Conservation (phyloP, 1,140 invertebrate species). For the Aphelenchoides avenae region DNA sequence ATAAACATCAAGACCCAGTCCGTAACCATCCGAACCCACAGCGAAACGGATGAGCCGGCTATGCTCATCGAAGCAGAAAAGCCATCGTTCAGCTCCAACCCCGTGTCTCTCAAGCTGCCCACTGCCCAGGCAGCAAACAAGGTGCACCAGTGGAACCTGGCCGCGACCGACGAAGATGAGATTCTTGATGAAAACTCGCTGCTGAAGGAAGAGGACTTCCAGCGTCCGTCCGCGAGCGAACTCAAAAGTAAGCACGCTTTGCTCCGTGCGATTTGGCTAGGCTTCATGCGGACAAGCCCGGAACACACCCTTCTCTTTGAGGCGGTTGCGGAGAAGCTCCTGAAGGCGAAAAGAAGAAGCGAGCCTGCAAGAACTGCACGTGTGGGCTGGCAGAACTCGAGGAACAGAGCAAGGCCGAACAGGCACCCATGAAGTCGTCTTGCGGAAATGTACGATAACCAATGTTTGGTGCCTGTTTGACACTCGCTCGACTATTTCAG, state of each 20-base stretch:
- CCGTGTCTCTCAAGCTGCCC: no score
- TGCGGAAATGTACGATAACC: conserved; percentile 84
- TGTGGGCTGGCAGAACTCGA: conserved; percentile 76
- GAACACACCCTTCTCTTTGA: no score
- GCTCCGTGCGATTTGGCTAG: no score
- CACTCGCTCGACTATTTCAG: conserved; percentile 65
- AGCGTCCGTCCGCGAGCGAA: conserved; percentile 21
- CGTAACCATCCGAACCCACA: no score
- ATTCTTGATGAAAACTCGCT: conserved; percentile 36
- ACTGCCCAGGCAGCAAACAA: no score
- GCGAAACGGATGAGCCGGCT: no score
- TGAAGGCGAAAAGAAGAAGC: conserved; percentile 68
- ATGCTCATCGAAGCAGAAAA: no score
- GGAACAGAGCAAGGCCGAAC: conserved; percentile 65
- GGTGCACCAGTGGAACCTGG: no score
- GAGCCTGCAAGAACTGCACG: conserved; percentile 94
- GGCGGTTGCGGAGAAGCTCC: conserved; percentile 34
- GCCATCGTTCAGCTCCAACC: no score
- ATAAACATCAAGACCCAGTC: no score
- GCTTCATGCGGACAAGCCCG: no score
- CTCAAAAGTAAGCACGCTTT: conserved; percentile 18
- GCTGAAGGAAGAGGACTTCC: conserved; percentile 35
- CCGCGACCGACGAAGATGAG: conserved; percentile 22
- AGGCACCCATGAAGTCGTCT: conserved; percentile 77
- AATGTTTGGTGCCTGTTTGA: not conserved